Base-by-base conservation (phyloP, 2,888 invertebrate species). In the Diaphora mendica region DNA sequence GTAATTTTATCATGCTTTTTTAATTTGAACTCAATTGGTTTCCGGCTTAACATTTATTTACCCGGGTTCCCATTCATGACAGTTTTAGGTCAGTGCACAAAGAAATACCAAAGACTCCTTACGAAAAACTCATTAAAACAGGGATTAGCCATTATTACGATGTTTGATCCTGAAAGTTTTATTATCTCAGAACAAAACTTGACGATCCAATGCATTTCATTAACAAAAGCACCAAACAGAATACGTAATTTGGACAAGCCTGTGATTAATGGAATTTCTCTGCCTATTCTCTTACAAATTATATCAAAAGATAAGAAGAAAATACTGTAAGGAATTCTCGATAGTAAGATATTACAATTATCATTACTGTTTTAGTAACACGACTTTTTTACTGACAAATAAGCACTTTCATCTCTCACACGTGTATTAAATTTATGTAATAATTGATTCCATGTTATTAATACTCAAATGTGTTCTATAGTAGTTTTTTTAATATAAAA, bases 91-190 rank as follows among this genome's bases (percentile, higher is more conserved):
- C 68, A 69, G 68, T 73, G 26, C 44, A 23, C 44, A 73, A 73
- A 42, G 30, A 64, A 70, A 55, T 51, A 69, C 65, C 65, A n/a
- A 35, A 64, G 71, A 74, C 76, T 71, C 33, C 75, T 70, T 74
- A 76, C 75, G 72, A 82, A 84, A 80, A 84, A 79, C 83, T 84
- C 82, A 84, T 84, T 84, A 84, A 84, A 84, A 82, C 79, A 77
- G 69, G 68, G 75, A 80, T 80, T 77, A 84, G 71, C 75, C 85
- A 78, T 83, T 73, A 85, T 80, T 76, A 77, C 78, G 74, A 78
- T 79, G 80, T 83, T 81, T 83, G 80, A 83, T 77, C 76, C 77
- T 64, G 72, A 80, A 84, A 84, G 80, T 84, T 84, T 80, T 82
- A 83, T 82, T 80, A 84, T 80, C 85, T 85, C 76, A 76, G 80